Conservation (phyloP, 2,797 vertebrate genomes). For the Intellagama lesueurii region DNA sequence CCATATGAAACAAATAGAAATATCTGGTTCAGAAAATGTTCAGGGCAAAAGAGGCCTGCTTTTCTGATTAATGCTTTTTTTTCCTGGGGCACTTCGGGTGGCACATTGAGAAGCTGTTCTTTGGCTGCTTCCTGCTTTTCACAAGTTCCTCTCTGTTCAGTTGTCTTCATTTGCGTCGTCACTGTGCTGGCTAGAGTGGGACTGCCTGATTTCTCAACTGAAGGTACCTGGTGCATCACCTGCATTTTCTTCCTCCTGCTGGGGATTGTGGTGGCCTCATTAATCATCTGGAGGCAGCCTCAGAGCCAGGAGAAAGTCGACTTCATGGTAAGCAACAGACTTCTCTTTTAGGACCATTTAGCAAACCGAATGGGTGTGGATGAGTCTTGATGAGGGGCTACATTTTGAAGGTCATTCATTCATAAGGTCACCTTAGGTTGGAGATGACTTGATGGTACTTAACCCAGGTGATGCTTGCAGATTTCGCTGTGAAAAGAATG, state of each 20-base stretch:
- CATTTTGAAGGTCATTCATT: too few relatives aligned
- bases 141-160: slow-evolving; percentile 66
- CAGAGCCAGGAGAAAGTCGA: slow-evolving; percentile 81
- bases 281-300: slow-evolving; percentile 85
- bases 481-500: too few relatives aligned
- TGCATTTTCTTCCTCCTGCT: slow-evolving; percentile 74
- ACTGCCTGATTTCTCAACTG: slow-evolving; percentile 68
- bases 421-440: too few relatives aligned
- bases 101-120: not conserved
- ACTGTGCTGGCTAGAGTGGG: slow-evolving; percentile 73
- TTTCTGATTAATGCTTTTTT: not conserved
- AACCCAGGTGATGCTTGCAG: too few relatives aligned
- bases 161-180: slow-evolving; percentile 70
- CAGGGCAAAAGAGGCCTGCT: not conserved
- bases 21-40: not conserved
- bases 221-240: slow-evolving; percentile 78
- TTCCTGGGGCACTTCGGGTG: too few relatives aligned
- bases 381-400: not conserved
- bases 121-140: not conserved
- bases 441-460: too few relatives aligned
- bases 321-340: slow-evolving; percentile 82
- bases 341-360: accelerated
- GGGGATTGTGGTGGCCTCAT: slow-evolving; percentile 67
- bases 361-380: not conserved
- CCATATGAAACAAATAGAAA: not conserved